A percentile compares a stretch with the other conserved stretches of the same genome.
Conservation (phyloP, 2,888 invertebrate genomes). For the Hypena proboscidalis region DNA sequence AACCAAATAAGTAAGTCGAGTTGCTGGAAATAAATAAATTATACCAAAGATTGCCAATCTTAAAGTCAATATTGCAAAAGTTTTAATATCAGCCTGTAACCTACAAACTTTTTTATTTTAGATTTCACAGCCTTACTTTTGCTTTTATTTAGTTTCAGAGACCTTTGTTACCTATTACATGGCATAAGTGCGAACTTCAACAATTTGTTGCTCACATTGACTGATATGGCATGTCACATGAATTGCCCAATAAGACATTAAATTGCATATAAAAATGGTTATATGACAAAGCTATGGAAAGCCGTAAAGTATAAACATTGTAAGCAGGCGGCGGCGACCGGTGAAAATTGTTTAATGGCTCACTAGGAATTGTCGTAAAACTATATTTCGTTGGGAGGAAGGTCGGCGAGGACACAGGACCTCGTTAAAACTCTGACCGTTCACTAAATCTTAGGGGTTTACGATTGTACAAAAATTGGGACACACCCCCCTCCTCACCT, state of each 20-base stretch:
- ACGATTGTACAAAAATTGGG: slow-evolving; percentile 79
- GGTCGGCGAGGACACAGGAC: slow-evolving; percentile 54
- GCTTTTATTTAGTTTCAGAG: no score
- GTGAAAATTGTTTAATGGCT: slow-evolving; percentile 65
- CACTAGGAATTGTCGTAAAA: slow-evolving; percentile 74
- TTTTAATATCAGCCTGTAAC: no score
- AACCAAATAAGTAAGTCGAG: no score
- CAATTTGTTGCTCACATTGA: background rate
- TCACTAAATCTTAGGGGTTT: slow-evolving; percentile 80
- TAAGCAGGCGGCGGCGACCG: slow-evolving; percentile 46
- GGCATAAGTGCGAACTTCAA: no score
- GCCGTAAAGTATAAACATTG: slow-evolving; percentile 50
- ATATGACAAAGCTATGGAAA: slow-evolving; percentile 26
- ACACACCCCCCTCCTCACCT: slow-evolving; percentile 24
- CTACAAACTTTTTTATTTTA: no score
- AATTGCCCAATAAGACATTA: background rate
- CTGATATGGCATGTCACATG: background rate
- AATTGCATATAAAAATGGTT: slow-evolving; percentile 26
- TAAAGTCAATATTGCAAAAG: no score
- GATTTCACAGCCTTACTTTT: no score
- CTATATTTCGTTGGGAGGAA: slow-evolving; percentile 66
- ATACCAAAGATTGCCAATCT: no score
- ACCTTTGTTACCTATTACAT: no score
- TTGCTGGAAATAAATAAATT: no score
- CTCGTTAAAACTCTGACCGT: slow-evolving; percentile 78